Evolutionary conservation across 1,140 invertebrate genomes (phyloP).

Genomic region (Delia radicum): DNA sequence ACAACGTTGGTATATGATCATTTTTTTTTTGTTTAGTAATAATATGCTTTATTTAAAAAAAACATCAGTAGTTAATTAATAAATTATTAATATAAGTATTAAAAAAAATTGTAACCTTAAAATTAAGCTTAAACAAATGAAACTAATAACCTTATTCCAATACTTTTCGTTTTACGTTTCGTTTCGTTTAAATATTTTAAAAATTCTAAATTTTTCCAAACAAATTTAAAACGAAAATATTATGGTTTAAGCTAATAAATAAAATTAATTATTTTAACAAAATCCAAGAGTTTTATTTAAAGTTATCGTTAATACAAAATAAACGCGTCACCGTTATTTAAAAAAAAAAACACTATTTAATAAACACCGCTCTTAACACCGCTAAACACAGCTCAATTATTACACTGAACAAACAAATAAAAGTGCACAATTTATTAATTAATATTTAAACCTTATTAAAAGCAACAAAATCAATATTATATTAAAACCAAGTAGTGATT

Average conservation of each 20-base stretch:
- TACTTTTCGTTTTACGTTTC: no score
- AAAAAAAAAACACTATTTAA: background rate
- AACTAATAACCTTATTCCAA: no score
- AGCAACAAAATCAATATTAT: background rate
- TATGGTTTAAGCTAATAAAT: background rate
- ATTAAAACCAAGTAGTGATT: background rate
- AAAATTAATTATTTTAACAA: background rate
- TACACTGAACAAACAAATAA: background rate
- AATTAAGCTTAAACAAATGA: no score
- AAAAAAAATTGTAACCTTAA: no score
- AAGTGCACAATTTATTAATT: background rate
- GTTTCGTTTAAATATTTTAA: no score
- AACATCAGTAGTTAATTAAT: no score
- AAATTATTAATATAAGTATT: no score
- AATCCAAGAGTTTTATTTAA: background rate
- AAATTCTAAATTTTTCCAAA: no score
- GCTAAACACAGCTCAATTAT: conserved; percentile 1
- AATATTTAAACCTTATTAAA: background rate
- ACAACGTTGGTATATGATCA: background rate
- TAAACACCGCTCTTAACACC: background rate
- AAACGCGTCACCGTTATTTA: background rate
- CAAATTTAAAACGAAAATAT: background rate
- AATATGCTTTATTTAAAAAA: no score
- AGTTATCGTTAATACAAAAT: background rate
- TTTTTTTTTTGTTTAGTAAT: background rate